Conservation (phyloP, 2,888 invertebrate genomes). For the Drosophila incognita region DNA sequence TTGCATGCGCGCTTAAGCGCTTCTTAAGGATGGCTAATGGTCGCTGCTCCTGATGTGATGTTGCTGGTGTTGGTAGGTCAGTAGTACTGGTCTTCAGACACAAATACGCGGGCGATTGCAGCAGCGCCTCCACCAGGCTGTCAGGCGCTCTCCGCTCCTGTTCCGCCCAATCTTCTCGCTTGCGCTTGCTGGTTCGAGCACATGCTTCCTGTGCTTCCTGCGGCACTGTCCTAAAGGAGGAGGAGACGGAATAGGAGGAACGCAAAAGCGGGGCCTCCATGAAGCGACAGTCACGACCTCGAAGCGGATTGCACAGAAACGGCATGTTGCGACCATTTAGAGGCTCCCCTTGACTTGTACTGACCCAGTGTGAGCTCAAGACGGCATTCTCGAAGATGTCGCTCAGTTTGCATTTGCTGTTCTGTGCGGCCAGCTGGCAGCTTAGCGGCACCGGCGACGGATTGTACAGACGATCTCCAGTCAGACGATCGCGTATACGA, state of each 20-base stretch:
- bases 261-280: not conserved
- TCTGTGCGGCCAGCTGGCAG: conserved; percentile 80
- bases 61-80: not conserved
- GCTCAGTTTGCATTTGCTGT: conserved; percentile 74
- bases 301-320: conserved; percentile 72
- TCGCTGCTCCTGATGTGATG: not conserved
- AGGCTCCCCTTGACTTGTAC: conserved; percentile 60
- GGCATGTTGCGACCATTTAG: conserved; percentile 78
- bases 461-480: conserved; percentile 49
- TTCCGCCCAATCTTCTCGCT: not conserved
- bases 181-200: not conserved
- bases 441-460: conserved; percentile 79
- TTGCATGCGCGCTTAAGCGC: not conserved
- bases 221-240: not conserved
- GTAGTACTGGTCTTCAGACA: not conserved
- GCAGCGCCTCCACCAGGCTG: conserved; percentile 9
- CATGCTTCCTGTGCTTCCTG: not conserved
- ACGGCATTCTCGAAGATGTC: conserved; percentile 83
- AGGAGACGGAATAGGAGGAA: not conserved
- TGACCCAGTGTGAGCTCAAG: conserved; percentile 79
- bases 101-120: conserved; percentile 42
- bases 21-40: conserved; percentile 33
- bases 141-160: not conserved
- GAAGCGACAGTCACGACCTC: not conserved
- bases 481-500: conserved; percentile 74